phyloP scores from a whole-genome alignment of 2,113 vertebrate genomes.

The Pandion haliaetus region DNA sequence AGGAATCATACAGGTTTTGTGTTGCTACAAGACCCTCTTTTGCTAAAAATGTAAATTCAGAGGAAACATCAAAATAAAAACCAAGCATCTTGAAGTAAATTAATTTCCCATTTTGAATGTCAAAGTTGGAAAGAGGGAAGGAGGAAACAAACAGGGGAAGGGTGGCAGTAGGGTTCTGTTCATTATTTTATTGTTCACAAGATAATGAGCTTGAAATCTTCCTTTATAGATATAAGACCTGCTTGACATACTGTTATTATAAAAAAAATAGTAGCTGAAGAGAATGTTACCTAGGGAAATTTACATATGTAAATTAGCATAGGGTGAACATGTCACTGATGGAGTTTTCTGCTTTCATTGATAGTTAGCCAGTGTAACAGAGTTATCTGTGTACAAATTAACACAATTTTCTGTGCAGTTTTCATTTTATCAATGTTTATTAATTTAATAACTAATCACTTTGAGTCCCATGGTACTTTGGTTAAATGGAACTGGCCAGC shows the following conservation, averaged over 20 bases:
- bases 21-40: background rate
- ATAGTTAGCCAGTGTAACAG: background rate
- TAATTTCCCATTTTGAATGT: background rate
- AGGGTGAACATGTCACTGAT: background rate
- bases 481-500: background rate
- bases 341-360: background rate
- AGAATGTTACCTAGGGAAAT: slow-evolving; percentile 15
- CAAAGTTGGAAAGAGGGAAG: background rate
- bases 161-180: background rate
- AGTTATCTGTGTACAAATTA: background rate
- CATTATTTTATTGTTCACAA: background rate
- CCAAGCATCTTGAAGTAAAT: background rate
- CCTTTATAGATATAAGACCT: background rate
- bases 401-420: background rate
- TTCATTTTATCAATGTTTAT: background rate
- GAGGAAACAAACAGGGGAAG: background rate
- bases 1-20: background rate
- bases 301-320: slow-evolving; percentile 2
- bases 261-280: background rate
- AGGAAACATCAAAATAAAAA: background rate
- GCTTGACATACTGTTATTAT: background rate
- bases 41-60: background rate
- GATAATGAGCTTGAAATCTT: background rate
- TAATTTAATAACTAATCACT: background rate
- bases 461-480: background rate